Conservation (phyloP, 2,113 vertebrate species). For the Urocolius indicus region DNA sequence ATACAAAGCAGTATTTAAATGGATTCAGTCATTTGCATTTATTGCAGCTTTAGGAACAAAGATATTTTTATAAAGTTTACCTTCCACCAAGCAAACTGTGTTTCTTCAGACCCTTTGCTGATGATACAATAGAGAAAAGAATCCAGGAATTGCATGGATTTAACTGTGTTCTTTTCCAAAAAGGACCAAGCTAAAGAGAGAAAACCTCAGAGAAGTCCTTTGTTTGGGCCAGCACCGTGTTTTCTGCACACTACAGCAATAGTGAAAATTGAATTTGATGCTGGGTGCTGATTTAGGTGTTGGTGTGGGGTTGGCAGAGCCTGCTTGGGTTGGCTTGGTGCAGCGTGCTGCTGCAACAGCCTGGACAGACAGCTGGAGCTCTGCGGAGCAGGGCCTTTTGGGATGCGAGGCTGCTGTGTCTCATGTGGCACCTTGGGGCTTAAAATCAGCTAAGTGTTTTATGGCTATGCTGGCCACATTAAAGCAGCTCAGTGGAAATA, state of each 20-base stretch:
- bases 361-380: neutral
- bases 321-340: neutral
- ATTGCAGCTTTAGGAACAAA: neutral
- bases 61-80: neutral
- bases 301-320: neutral
- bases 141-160: neutral
- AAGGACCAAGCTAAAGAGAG: neutral
- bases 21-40: neutral
- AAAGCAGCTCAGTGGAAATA: neutral
- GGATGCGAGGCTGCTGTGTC: neutral
- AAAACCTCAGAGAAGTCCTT: neutral
- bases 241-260: neutral
- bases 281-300: neutral
- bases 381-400: fast-evolving
- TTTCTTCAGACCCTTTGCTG: neutral
- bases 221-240: neutral
- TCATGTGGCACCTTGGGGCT: neutral
- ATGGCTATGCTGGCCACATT: neutral
- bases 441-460: neutral
- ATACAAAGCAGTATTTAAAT: neutral
- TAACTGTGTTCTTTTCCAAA: neutral
- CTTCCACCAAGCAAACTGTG: neutral
- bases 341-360: neutral
- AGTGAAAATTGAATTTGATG: neutral
- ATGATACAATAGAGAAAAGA: neutral